Evolutionary conservation across 2,113 vertebrate species (phyloP).

Genomic region (Uropsilus gracilis): DNA sequence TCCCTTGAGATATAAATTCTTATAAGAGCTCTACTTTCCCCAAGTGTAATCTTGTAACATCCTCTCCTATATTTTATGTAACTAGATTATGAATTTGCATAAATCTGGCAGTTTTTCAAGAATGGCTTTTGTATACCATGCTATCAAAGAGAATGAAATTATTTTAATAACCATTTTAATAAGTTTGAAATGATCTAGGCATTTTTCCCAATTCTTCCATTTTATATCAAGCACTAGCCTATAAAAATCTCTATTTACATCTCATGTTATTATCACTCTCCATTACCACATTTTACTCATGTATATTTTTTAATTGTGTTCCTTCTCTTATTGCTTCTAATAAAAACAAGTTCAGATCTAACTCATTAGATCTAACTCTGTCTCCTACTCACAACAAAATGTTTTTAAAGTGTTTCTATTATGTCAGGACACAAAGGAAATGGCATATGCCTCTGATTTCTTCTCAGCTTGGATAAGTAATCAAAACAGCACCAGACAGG

Average conservation of each 20-base stretch:
- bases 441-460: no score
- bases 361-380: neutral
- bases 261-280: neutral
- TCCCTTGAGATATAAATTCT: neutral
- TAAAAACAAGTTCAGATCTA: neutral
- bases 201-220: neutral
- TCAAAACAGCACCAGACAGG: no score
- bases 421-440: no score
- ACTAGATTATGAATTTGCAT: neutral
- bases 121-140: neutral
- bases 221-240: neutral
- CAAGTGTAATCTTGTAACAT: neutral
- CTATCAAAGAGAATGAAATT: neutral
- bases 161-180: neutral
- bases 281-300: neutral
- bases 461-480: no score
- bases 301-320: neutral
- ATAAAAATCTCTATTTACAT: neutral
- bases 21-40: neutral
- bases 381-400: neutral
- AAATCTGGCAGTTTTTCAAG: neutral
- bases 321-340: neutral
- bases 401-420: neutral
- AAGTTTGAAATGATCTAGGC: neutral
- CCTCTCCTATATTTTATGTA: neutral